Conservation (phyloP, 1,140 invertebrate genomes). For the Apis dorsata region DNA sequence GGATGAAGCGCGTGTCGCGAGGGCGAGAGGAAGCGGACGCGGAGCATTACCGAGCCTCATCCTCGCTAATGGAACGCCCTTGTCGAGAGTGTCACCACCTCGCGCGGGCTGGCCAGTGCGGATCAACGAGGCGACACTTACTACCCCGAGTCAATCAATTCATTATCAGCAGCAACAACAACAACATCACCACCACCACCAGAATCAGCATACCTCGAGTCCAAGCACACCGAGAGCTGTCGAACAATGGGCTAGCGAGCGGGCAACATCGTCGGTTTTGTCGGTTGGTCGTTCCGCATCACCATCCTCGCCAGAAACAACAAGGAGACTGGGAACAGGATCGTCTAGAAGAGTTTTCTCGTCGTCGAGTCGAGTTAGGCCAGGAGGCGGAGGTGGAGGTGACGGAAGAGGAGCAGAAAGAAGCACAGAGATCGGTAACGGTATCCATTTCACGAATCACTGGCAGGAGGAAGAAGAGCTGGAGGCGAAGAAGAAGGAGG, state of each 20-base stretch:
- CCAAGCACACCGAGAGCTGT: conserved; percentile 56
- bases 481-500: conserved; percentile 67
- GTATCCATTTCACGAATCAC: conserved; percentile 57
- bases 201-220: conserved; percentile 45
- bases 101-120: conserved; percentile 80
- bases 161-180: conserved; percentile 60
- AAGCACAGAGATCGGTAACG: conserved; percentile 31
- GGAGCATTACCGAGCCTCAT: conserved; percentile 79
- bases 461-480: conserved; percentile 59
- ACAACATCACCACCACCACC: conserved; percentile 36
- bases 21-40: conserved; percentile 79
- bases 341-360: conserved; percentile 37
- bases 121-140: conserved; percentile 76
- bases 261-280: conserved; percentile 64
- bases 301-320: conserved; percentile 46
- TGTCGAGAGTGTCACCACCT: conserved; percentile 81
- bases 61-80: conserved; percentile 84
- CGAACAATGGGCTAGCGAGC: conserved; percentile 74
- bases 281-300: conserved; percentile 60
- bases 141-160: conserved; percentile 58
- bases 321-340: conserved; percentile 43
- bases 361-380: conserved; percentile 24
- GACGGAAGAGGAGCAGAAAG: neutral
- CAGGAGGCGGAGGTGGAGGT: neutral
- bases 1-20: conserved; percentile 79